These are phyloP conservation scores for Calidris pygmaea DNA, from an alignment of 2,113 vertebrate genomes.

Conservation along the genomic window DNA sequence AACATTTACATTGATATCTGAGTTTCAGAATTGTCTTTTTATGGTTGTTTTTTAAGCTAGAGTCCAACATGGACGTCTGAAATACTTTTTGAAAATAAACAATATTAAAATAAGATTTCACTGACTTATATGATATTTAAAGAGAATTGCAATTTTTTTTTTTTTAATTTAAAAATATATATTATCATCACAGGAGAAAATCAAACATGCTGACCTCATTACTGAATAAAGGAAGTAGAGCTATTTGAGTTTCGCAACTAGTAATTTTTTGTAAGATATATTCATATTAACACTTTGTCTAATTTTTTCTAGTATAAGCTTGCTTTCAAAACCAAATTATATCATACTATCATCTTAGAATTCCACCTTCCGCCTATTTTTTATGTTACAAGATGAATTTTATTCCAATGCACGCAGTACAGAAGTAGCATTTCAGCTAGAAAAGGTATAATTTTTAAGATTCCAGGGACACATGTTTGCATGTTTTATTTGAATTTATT, in stretches of 20 bases:
- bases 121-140: neutral
- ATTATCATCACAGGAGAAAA: neutral
- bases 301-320: neutral
- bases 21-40: neutral
- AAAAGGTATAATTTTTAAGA: neutral
- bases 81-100: neutral
- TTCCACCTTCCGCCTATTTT: neutral
- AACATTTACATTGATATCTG: neutral
- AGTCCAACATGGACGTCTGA: neutral
- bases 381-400: neutral
- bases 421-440: neutral
- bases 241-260: neutral
- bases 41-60: neutral
- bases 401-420: neutral
- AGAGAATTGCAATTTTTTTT: neutral
- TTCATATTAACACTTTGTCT: neutral
- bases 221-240: neutral
- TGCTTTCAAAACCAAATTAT: neutral
- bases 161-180: neutral
- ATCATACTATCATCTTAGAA: neutral
- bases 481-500: neutral
- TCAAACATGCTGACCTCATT: neutral
- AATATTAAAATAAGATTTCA: neutral
- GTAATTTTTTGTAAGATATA: neutral
- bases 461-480: neutral